A percentile compares a stretch with the other conserved stretches of the same genome.
These are phyloP conservation scores for Pseudomyrmex concolor DNA, from an alignment of 1,140 invertebrate species.

Conservation along the genomic window DNA sequence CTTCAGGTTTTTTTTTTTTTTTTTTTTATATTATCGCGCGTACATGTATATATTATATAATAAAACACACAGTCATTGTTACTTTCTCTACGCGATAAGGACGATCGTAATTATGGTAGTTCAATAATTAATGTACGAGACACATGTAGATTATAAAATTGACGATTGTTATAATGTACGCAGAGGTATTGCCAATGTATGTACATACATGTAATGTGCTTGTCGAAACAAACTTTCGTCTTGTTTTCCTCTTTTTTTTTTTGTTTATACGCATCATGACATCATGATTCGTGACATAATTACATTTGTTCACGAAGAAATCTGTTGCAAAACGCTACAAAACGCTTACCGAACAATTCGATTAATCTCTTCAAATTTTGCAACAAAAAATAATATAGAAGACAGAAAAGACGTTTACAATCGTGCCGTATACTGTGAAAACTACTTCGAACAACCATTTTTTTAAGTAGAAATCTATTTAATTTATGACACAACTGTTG, in stretches of 20 bases:
- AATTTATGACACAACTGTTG: neutral
- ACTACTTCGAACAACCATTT: neutral
- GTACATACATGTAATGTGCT: no score
- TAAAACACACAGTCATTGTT: conserved; percentile 16
- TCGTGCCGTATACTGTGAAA: conserved; percentile 5
- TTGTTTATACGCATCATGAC: conserved; percentile 7
- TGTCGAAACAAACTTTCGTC: neutral
- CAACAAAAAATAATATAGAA: conserved; percentile 6
- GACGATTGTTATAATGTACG: conserved; percentile 46
- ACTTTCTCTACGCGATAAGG: conserved; percentile 38
- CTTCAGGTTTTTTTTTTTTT: neutral
- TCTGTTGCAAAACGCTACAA: neutral
- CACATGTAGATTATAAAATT: conserved; percentile 65
- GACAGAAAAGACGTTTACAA: conserved; percentile 16
- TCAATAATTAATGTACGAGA: conserved; percentile 45
- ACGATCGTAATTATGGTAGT: conserved; percentile 31
- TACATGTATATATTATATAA: neutral
- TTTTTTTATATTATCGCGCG: neutral
- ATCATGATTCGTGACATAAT: conserved; percentile 10
- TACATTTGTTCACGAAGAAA: conserved; percentile 14
- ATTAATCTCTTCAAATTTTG: neutral
- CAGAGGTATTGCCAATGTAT: conserved; percentile 35
- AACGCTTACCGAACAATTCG: no score
- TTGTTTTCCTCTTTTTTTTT: neutral
- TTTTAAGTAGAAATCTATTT: no score